These are phyloP conservation scores for Actinostola sp. DNA, from an alignment of 92 coral and sea anemone species.

Conservation along the genomic window DNA sequence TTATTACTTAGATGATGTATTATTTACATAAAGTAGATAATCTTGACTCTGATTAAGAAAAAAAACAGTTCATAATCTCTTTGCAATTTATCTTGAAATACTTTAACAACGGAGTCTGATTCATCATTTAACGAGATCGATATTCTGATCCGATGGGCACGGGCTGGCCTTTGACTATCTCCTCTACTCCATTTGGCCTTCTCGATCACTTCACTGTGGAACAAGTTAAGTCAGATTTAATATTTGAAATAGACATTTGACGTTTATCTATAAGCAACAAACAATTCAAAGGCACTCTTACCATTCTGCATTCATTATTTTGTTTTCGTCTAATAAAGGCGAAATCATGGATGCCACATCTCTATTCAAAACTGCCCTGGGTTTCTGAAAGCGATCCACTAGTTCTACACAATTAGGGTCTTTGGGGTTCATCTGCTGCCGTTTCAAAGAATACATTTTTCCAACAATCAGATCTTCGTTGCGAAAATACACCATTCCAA, in stretches of 20 bases:
- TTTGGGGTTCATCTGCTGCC: not conserved
- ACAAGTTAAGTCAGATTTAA: too few relatives aligned
- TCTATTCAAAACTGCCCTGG: conserved; percentile 19
- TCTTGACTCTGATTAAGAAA: too few relatives aligned
- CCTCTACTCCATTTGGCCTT: conserved; percentile 13
- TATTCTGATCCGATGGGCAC: conserved; percentile 11
- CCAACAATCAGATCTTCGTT: not conserved
- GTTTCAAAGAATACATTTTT: not conserved
- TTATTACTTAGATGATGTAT: not conserved
- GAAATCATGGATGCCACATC: conserved; percentile 4
- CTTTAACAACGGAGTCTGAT: not conserved
- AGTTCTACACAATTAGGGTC: not conserved
- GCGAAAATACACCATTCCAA: not conserved
- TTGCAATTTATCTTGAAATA: conserved; percentile 1
- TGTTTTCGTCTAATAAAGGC: not conserved
- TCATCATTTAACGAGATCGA: not conserved
- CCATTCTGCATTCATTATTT: conserved; percentile 3
- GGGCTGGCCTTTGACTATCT: conserved; percentile 20
- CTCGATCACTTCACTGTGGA: conserved; percentile 7
- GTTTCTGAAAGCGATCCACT: conserved; percentile 3
- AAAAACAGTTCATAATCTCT: conserved; percentile 7
- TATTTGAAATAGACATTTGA: not conserved
- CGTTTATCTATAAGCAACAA: conserved; percentile 3
- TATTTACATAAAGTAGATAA: not conserved
- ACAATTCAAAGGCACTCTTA: conserved; percentile 10